Evolutionary conservation across 2,797 vertebrate genomes (phyloP).

Genomic region (Bradypus variegatus): DNA sequence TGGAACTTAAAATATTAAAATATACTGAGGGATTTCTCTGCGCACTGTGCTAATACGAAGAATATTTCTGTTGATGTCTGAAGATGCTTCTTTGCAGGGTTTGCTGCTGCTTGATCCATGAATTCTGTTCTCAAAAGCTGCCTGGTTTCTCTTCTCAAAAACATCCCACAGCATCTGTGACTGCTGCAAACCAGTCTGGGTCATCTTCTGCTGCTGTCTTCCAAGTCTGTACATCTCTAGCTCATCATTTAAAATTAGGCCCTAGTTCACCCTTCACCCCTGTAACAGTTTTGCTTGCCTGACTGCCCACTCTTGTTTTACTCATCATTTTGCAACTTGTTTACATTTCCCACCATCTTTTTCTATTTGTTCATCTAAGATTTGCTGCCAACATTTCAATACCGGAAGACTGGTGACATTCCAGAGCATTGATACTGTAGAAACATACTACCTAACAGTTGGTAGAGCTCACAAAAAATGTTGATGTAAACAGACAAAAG

Average conservation of each 20-base stretch:
- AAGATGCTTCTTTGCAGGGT: slow-evolving; percentile 1
- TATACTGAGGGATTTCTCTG: not conserved
- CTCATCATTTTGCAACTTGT: not conserved
- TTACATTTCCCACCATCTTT: not conserved
- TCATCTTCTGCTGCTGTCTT: not conserved
- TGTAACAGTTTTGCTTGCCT: not conserved
- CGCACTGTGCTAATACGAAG: not conserved
- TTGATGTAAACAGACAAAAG: not conserved
- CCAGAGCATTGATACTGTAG: not conserved
- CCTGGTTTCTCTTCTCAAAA: slow-evolving; percentile 21
- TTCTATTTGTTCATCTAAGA: not conserved
- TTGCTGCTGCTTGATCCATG: not conserved
- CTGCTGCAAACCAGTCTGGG: not conserved
- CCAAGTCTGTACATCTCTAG: not conserved
- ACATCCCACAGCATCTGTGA: not conserved
- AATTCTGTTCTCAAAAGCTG: not conserved
- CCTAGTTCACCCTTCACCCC: not conserved
- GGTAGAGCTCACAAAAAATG: not conserved
- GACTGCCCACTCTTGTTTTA: not conserved
- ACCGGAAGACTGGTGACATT: not conserved
- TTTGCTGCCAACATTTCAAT: not conserved
- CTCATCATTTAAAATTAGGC: not conserved
- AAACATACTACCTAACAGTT: not conserved
- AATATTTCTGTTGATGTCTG: not conserved
- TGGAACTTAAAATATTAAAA: not conserved